phyloP scores from a whole-genome alignment of 2,888 invertebrate species.

The Entomobrya multifasciata region DNA sequence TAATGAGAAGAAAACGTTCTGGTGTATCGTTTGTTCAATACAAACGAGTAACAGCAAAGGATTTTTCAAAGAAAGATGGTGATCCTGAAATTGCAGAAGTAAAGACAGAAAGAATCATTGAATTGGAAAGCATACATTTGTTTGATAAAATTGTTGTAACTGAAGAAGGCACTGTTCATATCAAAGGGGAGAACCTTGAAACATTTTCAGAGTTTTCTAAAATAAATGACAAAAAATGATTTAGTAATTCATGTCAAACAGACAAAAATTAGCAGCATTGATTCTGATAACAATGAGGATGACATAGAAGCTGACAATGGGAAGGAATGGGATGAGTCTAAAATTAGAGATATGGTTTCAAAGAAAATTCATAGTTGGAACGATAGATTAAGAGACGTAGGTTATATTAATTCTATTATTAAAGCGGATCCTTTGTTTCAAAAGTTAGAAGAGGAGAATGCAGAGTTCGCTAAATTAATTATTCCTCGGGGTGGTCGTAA shows the following conservation, averaged over 20 bases:
- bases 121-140: not conserved
- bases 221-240: not conserved
- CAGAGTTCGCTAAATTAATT: slow-evolving; percentile 11
- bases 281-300: not conserved
- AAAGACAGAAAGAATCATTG: not conserved
- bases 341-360: not conserved
- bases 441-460: slow-evolving; percentile 14
- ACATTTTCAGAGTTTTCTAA: not conserved
- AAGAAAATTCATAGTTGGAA: not conserved
- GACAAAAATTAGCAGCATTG: not conserved
- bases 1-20: too few species aligned
- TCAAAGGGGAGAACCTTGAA: slow-evolving; percentile 24
- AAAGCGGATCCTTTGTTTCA: slow-evolving; percentile 19
- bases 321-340: not conserved
- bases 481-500: not conserved
- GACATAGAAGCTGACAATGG: not conserved
- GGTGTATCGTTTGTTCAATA: too few species aligned
- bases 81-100: not conserved
- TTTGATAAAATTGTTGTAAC: slow-evolving; percentile 31
- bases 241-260: too few species aligned
- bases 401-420: slow-evolving; percentile 5
- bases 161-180: slow-evolving; percentile 11
- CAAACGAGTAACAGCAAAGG: not conserved
- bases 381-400: not conserved
- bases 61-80: not conserved